Base-by-base conservation (phyloP, 2,113 vertebrate species). In the Lates calcarifer region DNA sequence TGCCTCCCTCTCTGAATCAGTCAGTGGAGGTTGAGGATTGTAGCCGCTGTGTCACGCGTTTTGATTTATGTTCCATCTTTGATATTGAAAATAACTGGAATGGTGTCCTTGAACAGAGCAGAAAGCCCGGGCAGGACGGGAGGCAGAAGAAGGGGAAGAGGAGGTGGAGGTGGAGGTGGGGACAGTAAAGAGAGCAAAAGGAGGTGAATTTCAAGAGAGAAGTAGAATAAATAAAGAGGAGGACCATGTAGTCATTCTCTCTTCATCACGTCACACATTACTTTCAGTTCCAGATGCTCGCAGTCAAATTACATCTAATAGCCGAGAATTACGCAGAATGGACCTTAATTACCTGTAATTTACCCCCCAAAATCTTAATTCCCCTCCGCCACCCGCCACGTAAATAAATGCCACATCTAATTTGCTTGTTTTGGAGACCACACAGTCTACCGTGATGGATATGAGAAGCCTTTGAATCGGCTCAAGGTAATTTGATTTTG, bases 1-100 rank as follows among this genome's bases (percentile, higher is more conserved):
- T 3, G 5, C 41, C 41, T 43, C 43, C 5, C 43, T 5, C 43
- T 45, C 28, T 45, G 53, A 82, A 26, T 79, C 64, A 20, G 39
- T 60, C 73, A 20, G 66, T 31, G 45, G 63, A 73, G 66, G 73
- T 22, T 77, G 64, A 78, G 70, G 56, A 20, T 31, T 76, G 51
- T 55, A 28, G 82, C 33, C 10, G 20, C 76, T 20, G 57, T 80
- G 70, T 88, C 81, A 66, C 22, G 73, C 41, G 71, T 91, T 82
- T 71, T 92, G 92, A 92, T 94, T 94, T 90, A 93, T 94, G 87
- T 90, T 87, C 83, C 77, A 71, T 83, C 90, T 93, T 90, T 89
- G 87, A 90, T 93, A 89, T 91, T 86, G 90, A 92, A 91, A 91
- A 82, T 86, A 85, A 79, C 85, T 82, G 68, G 83, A 90, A 87